Evolutionary conservation across 1,140 invertebrate species (phyloP).

Genomic region (Colletes latitarsis): DNA sequence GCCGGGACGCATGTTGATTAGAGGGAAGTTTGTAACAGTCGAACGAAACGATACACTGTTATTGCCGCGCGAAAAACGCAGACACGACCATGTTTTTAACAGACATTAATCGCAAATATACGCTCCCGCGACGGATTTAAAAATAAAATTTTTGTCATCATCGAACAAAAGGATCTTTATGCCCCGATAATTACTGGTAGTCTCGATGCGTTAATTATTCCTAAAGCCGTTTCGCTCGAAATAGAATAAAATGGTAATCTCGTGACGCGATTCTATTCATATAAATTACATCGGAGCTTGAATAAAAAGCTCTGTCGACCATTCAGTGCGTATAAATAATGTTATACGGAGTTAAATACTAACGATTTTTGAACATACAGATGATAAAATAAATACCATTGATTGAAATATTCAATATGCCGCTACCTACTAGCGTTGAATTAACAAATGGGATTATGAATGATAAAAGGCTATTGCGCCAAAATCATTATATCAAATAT

Average conservation of each 20-base stretch:
- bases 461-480: background rate
- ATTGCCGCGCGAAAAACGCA: background rate
- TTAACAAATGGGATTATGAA: slow-evolving; percentile 6
- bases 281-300: background rate
- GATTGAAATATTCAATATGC: background rate
- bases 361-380: slow-evolving; percentile 1
- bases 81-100: background rate
- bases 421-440: background rate
- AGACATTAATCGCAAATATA: background rate
- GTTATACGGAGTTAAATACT: slow-evolving; percentile 10
- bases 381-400: slow-evolving; percentile 11
- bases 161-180: background rate
- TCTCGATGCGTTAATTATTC: background rate
- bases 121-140: background rate
- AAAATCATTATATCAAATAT: slow-evolving; percentile 6
- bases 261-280: background rate
- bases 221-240: slow-evolving; percentile 3
- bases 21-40: background rate
- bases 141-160: background rate
- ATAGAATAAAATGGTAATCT: slow-evolving; percentile 9
- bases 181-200: background rate
- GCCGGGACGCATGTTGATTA: no score
- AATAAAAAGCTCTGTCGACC: background rate
- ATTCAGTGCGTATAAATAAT: slow-evolving; percentile 8
- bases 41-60: slow-evolving; percentile 14